These are phyloP conservation scores for Rhopalosiphum maidis DNA, from an alignment of 1,140 invertebrate genomes.

Conservation along the genomic window DNA sequence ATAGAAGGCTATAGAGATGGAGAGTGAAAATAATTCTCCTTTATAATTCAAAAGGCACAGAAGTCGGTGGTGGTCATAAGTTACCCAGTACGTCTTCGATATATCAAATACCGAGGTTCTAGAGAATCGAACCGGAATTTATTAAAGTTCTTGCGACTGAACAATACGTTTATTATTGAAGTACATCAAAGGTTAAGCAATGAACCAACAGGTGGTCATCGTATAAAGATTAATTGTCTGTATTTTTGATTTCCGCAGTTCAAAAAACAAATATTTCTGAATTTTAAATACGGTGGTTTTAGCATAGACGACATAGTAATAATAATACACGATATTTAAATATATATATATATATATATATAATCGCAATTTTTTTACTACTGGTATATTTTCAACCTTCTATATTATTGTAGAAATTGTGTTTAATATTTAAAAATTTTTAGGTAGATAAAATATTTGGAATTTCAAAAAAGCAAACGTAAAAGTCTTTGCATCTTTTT, in stretches of 20 bases:
- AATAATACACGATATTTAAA: too few species aligned
- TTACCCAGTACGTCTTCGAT: conserved; percentile 36
- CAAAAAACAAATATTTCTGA: neutral
- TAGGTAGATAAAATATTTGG: neutral
- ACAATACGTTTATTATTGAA: conserved; percentile 49
- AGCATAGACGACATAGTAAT: too few species aligned
- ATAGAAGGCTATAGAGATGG: conserved; percentile 4
- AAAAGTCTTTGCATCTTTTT: neutral
- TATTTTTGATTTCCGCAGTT: neutral
- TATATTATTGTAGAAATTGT: too few species aligned
- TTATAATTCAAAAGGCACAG: conserved; percentile 53
- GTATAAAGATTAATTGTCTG: neutral
- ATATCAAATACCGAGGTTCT: conserved; percentile 37
- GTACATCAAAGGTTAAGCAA: neutral
- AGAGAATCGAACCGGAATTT: conserved; percentile 35
- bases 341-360: too few species aligned
- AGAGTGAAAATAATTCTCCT: conserved; percentile 50
- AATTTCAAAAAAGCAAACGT: neutral
- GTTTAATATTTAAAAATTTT: conserved; percentile 5
- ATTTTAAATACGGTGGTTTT: too few species aligned
- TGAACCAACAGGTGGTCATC: conserved; percentile 26
- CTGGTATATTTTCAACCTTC: too few species aligned
- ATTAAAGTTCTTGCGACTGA: conserved; percentile 10
- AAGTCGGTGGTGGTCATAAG: conserved; percentile 37
- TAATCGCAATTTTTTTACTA: too few species aligned